Evolutionary conservation across 2,797 vertebrate genomes (phyloP), one percentile per base, ranked within the genome.

Genomic region (Salarias fasciatus): DNA sequence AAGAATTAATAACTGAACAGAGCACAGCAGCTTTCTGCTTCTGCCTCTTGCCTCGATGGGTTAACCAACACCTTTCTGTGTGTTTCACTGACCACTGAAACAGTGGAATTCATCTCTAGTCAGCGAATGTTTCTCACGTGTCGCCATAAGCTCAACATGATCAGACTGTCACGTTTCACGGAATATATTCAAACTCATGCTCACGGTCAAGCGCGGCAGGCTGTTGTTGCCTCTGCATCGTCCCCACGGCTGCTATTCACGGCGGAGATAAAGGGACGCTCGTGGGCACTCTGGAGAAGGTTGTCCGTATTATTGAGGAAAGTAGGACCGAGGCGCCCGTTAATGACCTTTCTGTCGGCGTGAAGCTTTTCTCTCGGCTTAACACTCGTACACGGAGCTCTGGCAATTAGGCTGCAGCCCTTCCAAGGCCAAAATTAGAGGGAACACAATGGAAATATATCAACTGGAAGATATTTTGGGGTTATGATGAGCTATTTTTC

Each of bases 221-320:
- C n/a, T 38, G 5, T 49, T 65, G 36, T 51, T 2, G 2, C 24
- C 10, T 1, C 38, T 49, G 13, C 30, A 3, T 13, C 58, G 43
- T 65, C 0, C 15, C n/a, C 24, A n/a, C 45, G 29, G 37, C 15
- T 48, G 35, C 38, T 24, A 4, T 44, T 53, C 11, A 43, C 15
- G 46, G 1, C 43, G 31, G 2, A 43, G 31, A 35, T 61, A 47
- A 40, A 24, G 10, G 2, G 12, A 13, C 8, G 0, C 53, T 50
- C 5, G 46, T 6, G 30, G 44, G 3, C n/a, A 9, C 35, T 60
- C 10, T 54, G 49, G 46, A 7, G n/a, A 44, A 75, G 42, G 59
- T 42, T 57, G 53, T 65, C 46, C 11, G 11, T 60, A 5, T 61
- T 58, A 56, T 54, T 57, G 18, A 38, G 40, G 8, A 35, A 57